Conservation (phyloP, 53 echinoderm and acorn worm genomes). For the Stichopus horrens region DNA sequence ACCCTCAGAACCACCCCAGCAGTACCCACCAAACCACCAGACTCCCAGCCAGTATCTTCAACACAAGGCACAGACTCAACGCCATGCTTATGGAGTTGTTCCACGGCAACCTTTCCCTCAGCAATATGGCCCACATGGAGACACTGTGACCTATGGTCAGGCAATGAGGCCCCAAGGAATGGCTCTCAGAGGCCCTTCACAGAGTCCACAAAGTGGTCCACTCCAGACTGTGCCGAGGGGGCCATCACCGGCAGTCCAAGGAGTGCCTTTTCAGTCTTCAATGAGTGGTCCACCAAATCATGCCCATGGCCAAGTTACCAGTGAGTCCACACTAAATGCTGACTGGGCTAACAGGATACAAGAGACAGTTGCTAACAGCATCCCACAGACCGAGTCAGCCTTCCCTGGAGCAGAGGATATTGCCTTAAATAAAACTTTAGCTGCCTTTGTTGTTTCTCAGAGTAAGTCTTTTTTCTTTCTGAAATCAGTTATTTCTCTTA, state of each 20-base stretch:
- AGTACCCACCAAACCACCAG: slow-evolving; percentile 36
- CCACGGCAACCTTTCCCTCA: slow-evolving; percentile 22
- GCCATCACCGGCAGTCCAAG: not conserved
- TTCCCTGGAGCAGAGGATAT: slow-evolving; percentile 76
- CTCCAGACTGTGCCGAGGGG: not conserved
- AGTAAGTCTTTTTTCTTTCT: slow-evolving; percentile 49
- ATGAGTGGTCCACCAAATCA: not conserved
- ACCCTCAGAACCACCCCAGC: not conserved
- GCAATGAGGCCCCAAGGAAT: not conserved
- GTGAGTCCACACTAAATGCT: slow-evolving; percentile 49
- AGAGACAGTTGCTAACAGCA: slow-evolving; percentile 52
- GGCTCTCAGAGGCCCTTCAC: not conserved
- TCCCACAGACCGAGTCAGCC: slow-evolving; percentile 69
- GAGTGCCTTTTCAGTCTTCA: slow-evolving; percentile 1
- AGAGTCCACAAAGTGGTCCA: not conserved
- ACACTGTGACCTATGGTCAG: not conserved
- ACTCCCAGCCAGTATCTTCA: slow-evolving; percentile 24
- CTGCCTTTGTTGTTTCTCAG: slow-evolving; percentile 70
- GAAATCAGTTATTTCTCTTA: no score
- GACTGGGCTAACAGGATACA: slow-evolving; percentile 57
- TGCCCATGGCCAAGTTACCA: not conserved
- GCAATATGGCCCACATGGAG: not conserved
- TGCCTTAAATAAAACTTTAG: slow-evolving; percentile 52
- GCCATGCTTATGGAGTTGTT: slow-evolving; percentile 1
- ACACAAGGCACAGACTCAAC: slow-evolving; percentile 31